Conservation (phyloP, 2,113 vertebrate genomes). For the Varanus salvator region DNA sequence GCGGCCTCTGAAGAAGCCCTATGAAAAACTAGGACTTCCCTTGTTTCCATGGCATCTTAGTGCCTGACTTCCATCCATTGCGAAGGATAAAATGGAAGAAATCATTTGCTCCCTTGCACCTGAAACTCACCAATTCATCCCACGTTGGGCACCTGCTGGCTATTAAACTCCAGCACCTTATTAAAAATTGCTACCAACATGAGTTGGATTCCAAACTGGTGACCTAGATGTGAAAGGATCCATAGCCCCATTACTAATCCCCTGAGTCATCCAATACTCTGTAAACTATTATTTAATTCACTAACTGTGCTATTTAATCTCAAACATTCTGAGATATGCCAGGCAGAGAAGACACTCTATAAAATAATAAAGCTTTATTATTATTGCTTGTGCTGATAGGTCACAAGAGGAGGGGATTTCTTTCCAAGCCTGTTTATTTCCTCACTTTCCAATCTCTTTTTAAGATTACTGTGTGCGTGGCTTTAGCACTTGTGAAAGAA, state of each 20-base stretch:
- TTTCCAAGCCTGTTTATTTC: slow-evolving; percentile 47
- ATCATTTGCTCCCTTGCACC: background rate
- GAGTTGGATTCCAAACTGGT: slow-evolving; percentile 59
- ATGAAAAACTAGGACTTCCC: background rate
- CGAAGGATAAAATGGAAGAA: fast-evolving
- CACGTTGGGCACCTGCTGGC: background rate
- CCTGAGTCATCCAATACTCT: slow-evolving; percentile 63
- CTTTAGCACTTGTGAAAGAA: slow-evolving; percentile 46
- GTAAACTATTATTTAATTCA: slow-evolving; percentile 75
- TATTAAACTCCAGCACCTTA: background rate
- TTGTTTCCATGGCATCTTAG: background rate
- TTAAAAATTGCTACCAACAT: slow-evolving; percentile 52
- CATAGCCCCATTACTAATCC: slow-evolving; percentile 70
- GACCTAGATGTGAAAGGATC: slow-evolving; percentile 73
- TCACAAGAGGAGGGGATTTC: slow-evolving; percentile 57
- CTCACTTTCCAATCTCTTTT: slow-evolving; percentile 13
- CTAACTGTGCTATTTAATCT: slow-evolving; percentile 75
- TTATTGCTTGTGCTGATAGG: slow-evolving; percentile 59
- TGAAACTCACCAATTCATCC: slow-evolving; percentile 36
- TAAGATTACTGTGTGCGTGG: slow-evolving; percentile 48
- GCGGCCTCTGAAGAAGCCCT: background rate
- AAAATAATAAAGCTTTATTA: slow-evolving; percentile 72
- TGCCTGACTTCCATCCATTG: background rate
- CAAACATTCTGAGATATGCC: slow-evolving; percentile 65
- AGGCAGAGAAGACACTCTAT: slow-evolving; percentile 66